A percentile compares a stretch with the other conserved stretches of the same genome.
phyloP scores from a whole-genome alignment of 1,140 invertebrate genomes.

The Adelges cooleyi region DNA sequence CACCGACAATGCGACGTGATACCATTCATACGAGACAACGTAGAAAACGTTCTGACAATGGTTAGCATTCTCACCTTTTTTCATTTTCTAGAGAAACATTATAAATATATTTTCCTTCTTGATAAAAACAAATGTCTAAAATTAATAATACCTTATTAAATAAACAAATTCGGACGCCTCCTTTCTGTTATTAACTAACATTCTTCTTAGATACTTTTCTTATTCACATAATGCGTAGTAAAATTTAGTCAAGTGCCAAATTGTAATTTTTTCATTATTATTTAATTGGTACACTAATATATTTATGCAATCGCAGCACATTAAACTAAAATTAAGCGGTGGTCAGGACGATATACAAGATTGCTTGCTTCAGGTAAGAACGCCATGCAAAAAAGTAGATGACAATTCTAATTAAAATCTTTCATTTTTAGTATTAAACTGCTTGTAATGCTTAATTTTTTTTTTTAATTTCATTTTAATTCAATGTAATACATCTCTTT shows the following conservation, averaged over 20 bases:
- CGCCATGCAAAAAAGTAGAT: background rate
- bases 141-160: background rate
- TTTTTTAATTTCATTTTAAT: background rate
- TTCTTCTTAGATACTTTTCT: slow-evolving; percentile 22
- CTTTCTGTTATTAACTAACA: slow-evolving; percentile 25
- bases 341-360: slow-evolving; percentile 21
- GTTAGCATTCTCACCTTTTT: slow-evolving; percentile 26
- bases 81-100: background rate
- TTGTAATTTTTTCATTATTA: slow-evolving; percentile 18
- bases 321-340: slow-evolving; percentile 25
- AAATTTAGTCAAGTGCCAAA: slow-evolving; percentile 24
- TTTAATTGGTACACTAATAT: slow-evolving; percentile 26
- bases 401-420: slow-evolving; percentile 7
- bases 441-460: slow-evolving; percentile 25
- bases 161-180: slow-evolving; percentile 11
- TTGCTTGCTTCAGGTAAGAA: slow-evolving; percentile 20
- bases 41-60: slow-evolving; percentile 27
- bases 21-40: slow-evolving; percentile 28
- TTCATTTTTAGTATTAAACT: background rate
- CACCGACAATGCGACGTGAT: slow-evolving; percentile 24
- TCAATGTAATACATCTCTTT: no score
- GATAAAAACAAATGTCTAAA: background rate
- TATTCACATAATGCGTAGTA: slow-evolving; percentile 14
- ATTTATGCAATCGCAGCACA: slow-evolving; percentile 26
- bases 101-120: slow-evolving; percentile 4